phyloP scores from a whole-genome alignment of 2,888 invertebrate species.

The Stegophylla sp. region DNA sequence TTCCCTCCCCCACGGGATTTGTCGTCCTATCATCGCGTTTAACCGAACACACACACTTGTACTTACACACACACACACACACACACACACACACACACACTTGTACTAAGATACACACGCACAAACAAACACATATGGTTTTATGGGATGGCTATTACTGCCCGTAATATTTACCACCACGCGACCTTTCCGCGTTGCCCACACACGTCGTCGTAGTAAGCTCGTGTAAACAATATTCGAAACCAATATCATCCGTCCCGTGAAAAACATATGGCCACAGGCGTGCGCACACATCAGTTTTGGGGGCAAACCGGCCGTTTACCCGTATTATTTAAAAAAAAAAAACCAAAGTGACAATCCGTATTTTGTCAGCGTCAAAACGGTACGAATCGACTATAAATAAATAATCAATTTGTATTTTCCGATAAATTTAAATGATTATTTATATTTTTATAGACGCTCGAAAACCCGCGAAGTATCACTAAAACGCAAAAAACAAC shows the following conservation, averaged over 20 bases:
- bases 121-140: not conserved
- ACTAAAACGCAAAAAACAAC: too few relatives aligned
- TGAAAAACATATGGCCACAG: too few relatives aligned
- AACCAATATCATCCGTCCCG: not conserved
- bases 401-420: too few relatives aligned
- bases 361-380: too few relatives aligned
- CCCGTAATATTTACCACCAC: constrained; percentile 17
- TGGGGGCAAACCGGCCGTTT: too few relatives aligned
- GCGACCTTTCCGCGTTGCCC: constrained; percentile 20
- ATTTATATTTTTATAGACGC: too few relatives aligned
- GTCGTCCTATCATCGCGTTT: not conserved
- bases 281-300: too few relatives aligned
- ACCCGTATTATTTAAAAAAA: too few relatives aligned
- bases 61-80: not conserved
- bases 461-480: too few relatives aligned
- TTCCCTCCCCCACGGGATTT: not conserved
- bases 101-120: not conserved
- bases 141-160: not conserved
- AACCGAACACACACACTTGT: not conserved
- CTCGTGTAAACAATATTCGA: constrained; percentile 20
- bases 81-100: not conserved
- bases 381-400: too few relatives aligned
- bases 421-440: too few relatives aligned
- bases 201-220: not conserved
- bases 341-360: too few relatives aligned